These are phyloP conservation scores for Phenganax stokvisi DNA, from an alignment of 92 coral and sea anemone genomes.

Conservation along the genomic window DNA sequence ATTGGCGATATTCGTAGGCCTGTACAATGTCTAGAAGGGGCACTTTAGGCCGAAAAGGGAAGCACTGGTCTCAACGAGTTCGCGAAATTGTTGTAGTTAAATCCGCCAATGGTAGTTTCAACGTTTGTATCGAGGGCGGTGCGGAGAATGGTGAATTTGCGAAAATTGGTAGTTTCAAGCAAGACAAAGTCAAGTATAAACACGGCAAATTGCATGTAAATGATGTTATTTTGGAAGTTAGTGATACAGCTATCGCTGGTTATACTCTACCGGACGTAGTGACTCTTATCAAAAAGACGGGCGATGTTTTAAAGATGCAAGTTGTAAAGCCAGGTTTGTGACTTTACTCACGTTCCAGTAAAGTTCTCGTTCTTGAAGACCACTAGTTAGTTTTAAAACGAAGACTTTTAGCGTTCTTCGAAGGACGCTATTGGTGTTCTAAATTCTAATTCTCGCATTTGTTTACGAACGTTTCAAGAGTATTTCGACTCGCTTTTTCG, in stretches of 20 bases:
- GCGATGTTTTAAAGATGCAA: constrained; percentile 63
- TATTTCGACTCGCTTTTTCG: background rate
- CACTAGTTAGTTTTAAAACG: background rate
- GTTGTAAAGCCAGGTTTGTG: constrained; percentile 84
- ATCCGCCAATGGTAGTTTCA: constrained; percentile 72
- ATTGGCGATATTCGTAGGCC: background rate
- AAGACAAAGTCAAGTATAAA: constrained; percentile 75
- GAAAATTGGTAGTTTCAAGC: constrained; percentile 76
- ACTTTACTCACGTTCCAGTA: background rate
- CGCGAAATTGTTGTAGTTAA: constrained; percentile 63
- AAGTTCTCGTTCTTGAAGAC: background rate
- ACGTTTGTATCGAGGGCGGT: constrained; percentile 87
- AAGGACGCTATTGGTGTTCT: background rate
- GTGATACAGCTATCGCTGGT: constrained; percentile 77
- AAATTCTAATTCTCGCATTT: background rate
- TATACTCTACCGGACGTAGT: constrained; percentile 82
- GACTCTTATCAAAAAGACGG: constrained; percentile 79
- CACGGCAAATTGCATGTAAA: constrained; percentile 74
- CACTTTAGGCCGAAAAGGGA: constrained; percentile 62
- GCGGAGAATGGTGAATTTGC: constrained; percentile 94
- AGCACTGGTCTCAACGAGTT: constrained; percentile 91
- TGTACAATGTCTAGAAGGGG: constrained; percentile 31
- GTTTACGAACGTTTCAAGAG: constrained; percentile 1
- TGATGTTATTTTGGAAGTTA: constrained; percentile 79
- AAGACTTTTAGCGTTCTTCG: background rate